phyloP scores from a whole-genome alignment of 2,113 vertebrate species.

The Lathamus discolor region DNA sequence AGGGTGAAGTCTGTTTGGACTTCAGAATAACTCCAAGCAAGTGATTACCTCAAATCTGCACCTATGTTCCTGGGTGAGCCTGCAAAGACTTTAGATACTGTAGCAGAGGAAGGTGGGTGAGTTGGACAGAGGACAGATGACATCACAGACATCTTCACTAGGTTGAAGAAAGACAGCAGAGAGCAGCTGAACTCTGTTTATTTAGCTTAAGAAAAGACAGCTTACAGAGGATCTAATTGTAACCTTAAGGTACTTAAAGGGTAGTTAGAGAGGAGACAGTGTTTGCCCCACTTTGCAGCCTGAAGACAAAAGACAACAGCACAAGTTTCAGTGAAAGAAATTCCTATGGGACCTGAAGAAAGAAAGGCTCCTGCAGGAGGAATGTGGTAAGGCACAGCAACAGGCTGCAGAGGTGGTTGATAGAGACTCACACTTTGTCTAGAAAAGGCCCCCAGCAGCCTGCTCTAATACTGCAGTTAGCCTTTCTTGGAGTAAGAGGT shows the following conservation, averaged over 20 bases:
- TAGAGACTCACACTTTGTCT: background rate
- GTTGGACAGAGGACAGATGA: background rate
- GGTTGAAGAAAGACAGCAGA: background rate
- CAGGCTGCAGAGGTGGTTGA: background rate
- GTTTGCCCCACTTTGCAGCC: background rate
- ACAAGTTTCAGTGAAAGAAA: background rate
- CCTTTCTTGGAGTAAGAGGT: background rate
- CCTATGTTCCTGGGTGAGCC: background rate
- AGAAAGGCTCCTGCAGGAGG: background rate
- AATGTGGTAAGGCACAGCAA: background rate
- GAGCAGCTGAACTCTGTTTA: background rate
- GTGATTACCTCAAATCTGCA: background rate
- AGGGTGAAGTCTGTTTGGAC: background rate
- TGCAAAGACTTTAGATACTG: background rate
- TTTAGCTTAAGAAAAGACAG: background rate
- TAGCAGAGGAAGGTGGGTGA: background rate
- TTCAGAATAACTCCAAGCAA: background rate
- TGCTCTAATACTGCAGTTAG: background rate
- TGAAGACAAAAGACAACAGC: background rate
- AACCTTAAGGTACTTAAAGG: background rate
- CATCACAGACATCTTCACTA: background rate
- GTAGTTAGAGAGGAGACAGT: background rate
- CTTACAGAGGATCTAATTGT: background rate
- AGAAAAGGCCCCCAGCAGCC: background rate
- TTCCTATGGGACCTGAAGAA: background rate